A percentile compares a stretch with the other conserved stretches of the same genome.
phyloP scores from a whole-genome alignment of 2,888 invertebrate genomes.

The Noctuana brunneofusca region DNA sequence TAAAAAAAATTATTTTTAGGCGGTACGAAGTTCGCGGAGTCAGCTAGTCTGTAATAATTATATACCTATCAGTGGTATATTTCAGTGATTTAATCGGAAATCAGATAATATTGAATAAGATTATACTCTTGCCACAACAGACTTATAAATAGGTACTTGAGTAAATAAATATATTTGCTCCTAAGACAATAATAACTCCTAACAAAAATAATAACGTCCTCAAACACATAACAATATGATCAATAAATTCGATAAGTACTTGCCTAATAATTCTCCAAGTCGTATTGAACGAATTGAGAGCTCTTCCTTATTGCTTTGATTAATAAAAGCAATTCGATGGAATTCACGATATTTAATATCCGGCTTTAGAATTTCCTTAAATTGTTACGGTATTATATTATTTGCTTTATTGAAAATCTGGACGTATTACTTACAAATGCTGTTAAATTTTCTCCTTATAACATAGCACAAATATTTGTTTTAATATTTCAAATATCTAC shows the following conservation, averaged over 20 bases:
- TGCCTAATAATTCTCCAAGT: background rate
- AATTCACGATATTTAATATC: conserved; percentile 13
- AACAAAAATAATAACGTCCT: background rate
- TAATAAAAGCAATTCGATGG: background rate
- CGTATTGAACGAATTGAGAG: background rate
- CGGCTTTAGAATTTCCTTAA: background rate
- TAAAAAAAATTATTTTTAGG: too few species aligned
- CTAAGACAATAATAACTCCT: background rate
- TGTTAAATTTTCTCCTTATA: background rate
- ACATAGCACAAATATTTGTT: background rate
- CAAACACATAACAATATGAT: background rate
- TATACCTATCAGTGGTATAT: too few species aligned
- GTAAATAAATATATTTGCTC: background rate
- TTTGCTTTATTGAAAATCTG: background rate
- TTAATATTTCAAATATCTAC: background rate
- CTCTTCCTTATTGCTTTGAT: conserved; percentile 8
- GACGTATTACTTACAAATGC: background rate
- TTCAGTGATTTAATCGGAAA: too few species aligned
- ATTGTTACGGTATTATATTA: background rate
- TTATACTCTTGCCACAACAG: too few species aligned
- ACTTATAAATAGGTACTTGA: too few species aligned
- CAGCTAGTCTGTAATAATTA: too few species aligned
- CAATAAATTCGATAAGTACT: background rate
- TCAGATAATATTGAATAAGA: too few species aligned
- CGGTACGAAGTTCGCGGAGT: too few species aligned